Evolutionary conservation across 2,888 invertebrate genomes (phyloP).

Genomic region (Phytoseiulus persimilis): DNA sequence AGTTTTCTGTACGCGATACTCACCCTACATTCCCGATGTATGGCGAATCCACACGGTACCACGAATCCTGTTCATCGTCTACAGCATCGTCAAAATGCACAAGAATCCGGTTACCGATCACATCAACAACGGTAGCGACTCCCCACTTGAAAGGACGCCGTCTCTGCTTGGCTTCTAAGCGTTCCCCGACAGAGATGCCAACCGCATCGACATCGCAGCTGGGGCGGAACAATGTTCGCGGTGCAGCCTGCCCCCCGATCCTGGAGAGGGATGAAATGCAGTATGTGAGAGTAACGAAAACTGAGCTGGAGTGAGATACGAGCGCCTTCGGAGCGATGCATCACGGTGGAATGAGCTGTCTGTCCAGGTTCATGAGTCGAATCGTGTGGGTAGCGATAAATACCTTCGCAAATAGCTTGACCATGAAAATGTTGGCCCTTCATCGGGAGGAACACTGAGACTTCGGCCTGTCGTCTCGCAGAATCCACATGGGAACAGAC

Average conservation of each 20-base stretch:
- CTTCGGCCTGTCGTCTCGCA: constrained; percentile 8
- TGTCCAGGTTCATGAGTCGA: background rate
- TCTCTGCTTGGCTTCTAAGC: constrained; percentile 11
- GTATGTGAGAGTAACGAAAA: too few species aligned
- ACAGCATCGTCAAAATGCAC: background rate
- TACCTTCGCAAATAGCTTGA: background rate
- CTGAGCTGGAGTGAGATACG: background rate
- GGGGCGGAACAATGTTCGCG: background rate
- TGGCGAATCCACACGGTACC: constrained; percentile 8
- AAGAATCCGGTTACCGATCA: background rate
- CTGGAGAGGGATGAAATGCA: background rate
- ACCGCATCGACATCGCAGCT: background rate
- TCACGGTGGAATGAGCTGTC: background rate
- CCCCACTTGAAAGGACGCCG: constrained; percentile 11
- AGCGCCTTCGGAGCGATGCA: background rate
- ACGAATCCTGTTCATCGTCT: constrained; percentile 7
- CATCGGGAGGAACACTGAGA: background rate
- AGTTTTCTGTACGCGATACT: background rate
- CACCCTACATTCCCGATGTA: constrained; percentile 24
- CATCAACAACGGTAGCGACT: background rate
- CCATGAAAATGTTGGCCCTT: constrained; percentile 8
- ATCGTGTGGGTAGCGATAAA: too few species aligned
- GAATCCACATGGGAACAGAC: constrained; percentile 81
- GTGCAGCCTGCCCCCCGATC: constrained; percentile 11
- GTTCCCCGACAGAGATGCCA: constrained; percentile 6